A percentile compares a stretch with the other conserved stretches of the same genome.
These are phyloP conservation scores for Ceratina calcarata DNA, from an alignment of 1,140 invertebrate genomes.

Conservation along the genomic window DNA sequence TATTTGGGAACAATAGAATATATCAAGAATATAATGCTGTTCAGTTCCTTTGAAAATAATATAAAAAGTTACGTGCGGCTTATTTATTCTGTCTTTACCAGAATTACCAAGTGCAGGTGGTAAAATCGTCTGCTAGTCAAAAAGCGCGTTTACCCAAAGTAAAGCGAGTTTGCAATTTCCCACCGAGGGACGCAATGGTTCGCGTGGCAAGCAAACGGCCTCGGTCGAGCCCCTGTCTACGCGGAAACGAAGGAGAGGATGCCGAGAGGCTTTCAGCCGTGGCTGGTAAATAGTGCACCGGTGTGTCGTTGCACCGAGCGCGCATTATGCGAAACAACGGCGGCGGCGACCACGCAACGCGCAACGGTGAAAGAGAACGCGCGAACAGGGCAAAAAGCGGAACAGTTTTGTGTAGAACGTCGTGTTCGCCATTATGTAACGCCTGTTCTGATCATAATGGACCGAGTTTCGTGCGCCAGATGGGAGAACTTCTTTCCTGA, in stretches of 20 bases:
- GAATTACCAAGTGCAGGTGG: not conserved
- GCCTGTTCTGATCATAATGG: not conserved
- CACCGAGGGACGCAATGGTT: not conserved
- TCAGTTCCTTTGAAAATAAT: no score
- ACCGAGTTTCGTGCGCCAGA: not conserved
- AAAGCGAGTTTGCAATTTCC: conserved; percentile 21
- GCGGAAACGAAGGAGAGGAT: not conserved
- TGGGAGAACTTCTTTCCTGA: no score
- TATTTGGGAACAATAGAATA: no score
- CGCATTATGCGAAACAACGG: conserved; percentile 28
- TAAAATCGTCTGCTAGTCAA: not conserved
- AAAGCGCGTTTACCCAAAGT: conserved; percentile 5
- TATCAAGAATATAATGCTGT: no score
- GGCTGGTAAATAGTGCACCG: conserved; percentile 13
- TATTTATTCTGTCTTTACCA: not conserved
- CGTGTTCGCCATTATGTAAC: not conserved
- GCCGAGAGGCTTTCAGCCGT: conserved; percentile 15
- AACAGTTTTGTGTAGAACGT: not conserved
- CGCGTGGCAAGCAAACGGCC: conserved; percentile 7
- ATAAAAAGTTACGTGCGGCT: not conserved
- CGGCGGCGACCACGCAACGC: not conserved
- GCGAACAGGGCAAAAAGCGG: not conserved
- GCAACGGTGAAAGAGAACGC: not conserved
- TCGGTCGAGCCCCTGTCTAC: not conserved
- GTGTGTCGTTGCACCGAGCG: conserved; percentile 20